phyloP scores from a whole-genome alignment of 2,888 invertebrate genomes.

The Xylocampa areola region DNA sequence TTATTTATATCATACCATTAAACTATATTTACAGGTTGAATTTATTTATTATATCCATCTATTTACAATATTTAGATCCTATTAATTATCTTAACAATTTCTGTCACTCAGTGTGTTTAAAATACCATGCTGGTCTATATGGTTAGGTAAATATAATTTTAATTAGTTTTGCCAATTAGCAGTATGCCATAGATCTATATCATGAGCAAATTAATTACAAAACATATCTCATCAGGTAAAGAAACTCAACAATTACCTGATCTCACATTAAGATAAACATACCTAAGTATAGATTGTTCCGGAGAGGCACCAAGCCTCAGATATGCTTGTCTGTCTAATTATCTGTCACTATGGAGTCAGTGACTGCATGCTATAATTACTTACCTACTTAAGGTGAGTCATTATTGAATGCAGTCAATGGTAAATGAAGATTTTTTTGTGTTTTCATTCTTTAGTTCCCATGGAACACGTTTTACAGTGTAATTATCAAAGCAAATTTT shows the following conservation, averaged over 20 bases:
- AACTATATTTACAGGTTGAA: too few species aligned
- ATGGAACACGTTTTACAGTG: slow-evolving; percentile 18
- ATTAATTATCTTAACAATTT: too few species aligned
- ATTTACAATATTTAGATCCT: too few species aligned
- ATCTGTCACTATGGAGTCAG: slow-evolving; percentile 2
- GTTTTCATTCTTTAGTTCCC: slow-evolving; percentile 17
- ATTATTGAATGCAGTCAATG: slow-evolving; percentile 35
- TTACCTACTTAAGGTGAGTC: slow-evolving; percentile 13
- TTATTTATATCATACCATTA: too few species aligned
- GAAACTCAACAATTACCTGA: slow-evolving; percentile 10
- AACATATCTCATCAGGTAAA: not conserved
- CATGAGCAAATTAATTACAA: not conserved
- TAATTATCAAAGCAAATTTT: slow-evolving; percentile 6
- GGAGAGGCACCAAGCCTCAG: not conserved
- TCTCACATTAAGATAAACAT: not conserved
- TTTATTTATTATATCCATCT: too few species aligned
- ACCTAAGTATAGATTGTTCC: not conserved
- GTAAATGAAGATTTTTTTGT: slow-evolving; percentile 16
- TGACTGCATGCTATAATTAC: too few species aligned
- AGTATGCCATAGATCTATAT: too few species aligned
- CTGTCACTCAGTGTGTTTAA: too few species aligned
- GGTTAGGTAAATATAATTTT: too few species aligned
- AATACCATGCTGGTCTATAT: too few species aligned
- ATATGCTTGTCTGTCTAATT: slow-evolving; percentile 25
- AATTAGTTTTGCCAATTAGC: too few species aligned